A percentile compares a stretch with the other conserved stretches of the same genome.
These are phyloP conservation scores for Forficula auricularia DNA, from an alignment of 1,140 invertebrate species.

Conservation along the genomic window DNA sequence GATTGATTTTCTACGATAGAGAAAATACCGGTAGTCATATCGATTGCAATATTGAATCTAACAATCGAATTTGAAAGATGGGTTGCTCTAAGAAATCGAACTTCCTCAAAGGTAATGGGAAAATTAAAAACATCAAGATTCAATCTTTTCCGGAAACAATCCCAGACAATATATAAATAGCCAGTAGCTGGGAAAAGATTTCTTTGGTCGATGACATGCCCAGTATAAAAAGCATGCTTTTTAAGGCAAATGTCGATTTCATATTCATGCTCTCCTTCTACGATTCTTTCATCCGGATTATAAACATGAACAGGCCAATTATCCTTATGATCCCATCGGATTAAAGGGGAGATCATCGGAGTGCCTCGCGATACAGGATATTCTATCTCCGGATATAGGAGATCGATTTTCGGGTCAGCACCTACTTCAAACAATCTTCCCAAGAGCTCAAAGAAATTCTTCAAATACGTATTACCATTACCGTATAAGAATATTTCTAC, in stretches of 20 bases:
- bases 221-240: constrained; percentile 55
- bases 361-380: constrained; percentile 66
- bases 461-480: too few species aligned
- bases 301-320: too few species aligned
- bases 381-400: constrained; percentile 34
- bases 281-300: too few species aligned
- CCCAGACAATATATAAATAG: constrained; percentile 1
- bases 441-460: not conserved
- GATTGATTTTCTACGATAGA: too few species aligned
- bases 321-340: constrained; percentile 82
- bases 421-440: constrained; percentile 35
- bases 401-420: constrained; percentile 30
- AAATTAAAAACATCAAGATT: constrained; percentile 42
- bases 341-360: constrained; percentile 52
- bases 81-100: constrained; percentile 67
- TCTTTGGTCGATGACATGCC: constrained; percentile 70
- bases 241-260: constrained; percentile 42
- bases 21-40: too few species aligned
- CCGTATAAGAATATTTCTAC: too few species aligned
- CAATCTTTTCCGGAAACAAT: constrained; percentile 30
- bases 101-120: constrained; percentile 70
- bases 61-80: constrained; percentile 57
- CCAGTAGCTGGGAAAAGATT: constrained; percentile 12
- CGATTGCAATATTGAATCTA: too few species aligned
- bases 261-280: constrained; percentile 41